Conservation (phyloP, 2,797 vertebrate genomes). For the Zalophus californianus region DNA sequence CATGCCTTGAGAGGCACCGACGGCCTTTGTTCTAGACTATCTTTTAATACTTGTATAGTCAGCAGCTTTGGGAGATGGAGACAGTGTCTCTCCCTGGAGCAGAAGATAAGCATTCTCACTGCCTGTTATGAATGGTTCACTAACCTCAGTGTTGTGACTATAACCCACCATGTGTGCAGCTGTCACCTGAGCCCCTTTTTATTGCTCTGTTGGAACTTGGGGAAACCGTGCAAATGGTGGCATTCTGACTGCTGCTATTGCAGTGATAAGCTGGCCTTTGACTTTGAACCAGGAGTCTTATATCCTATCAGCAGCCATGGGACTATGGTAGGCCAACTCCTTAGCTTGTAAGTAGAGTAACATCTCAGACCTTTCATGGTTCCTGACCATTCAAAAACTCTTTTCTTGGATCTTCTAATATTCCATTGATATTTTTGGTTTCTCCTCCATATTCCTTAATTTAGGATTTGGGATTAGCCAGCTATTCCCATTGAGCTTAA, state of each 20-base stretch:
- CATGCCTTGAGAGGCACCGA: background rate
- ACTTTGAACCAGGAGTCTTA: background rate
- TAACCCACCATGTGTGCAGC: rapidly evolving
- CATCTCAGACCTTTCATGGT: background rate
- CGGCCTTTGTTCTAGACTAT: background rate
- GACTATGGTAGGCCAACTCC: background rate
- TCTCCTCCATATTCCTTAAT: background rate
- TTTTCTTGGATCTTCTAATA: background rate
- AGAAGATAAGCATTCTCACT: background rate
- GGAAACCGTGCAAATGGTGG: background rate
- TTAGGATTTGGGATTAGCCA: background rate
- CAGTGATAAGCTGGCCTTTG: background rate
- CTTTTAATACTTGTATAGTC: background rate
- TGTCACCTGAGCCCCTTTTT: too few species aligned
- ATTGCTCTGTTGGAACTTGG: background rate
- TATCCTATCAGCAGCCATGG: background rate
- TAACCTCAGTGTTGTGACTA: background rate
- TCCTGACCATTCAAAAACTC: background rate
- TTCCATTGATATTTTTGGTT: background rate
- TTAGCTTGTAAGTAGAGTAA: background rate
- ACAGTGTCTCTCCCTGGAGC: background rate
- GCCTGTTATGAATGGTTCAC: rapidly evolving
- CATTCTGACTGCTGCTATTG: background rate
- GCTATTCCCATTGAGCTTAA: background rate
- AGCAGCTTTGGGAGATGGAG: background rate